Evolutionary conservation across 2,888 invertebrate species (phyloP), one percentile per base, ranked within the genome.

Genomic region (Spodoptera picta): DNA sequence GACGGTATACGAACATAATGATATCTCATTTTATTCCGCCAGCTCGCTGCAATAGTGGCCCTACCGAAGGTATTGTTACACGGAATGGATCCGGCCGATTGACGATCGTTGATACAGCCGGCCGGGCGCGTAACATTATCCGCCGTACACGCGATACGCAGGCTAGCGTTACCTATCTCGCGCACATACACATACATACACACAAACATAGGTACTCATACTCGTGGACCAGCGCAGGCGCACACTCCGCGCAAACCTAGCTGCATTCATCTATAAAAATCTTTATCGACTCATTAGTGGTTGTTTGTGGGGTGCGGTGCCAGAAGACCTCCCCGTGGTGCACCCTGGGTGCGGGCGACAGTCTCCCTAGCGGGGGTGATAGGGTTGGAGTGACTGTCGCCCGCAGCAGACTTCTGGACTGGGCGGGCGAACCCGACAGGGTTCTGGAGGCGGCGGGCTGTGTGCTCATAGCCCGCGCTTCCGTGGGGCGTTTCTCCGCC

Each of bases 101-200:
- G 94, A 90, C 91, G 90, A 92, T 86, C 94, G 93, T 93, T 94
- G 94, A 94, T 94, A 92, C 93, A 92, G 92, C 85, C 92, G 90
- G 91, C 86, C 92, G 92, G 83, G 85, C 92, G 90, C 89, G 94
- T 93, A 94, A 94, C 85, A 84, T 87, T 91, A 94, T 90, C 85
- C 91, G 71, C 43, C 73, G 91, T 86, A 91, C 92, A 92, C 91
- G 92, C 90, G 93, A 94, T 93, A 92, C 92, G 86, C 87, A 77
- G 89, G 91, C 89, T 94, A 89, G 90, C 91, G 88, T 93, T 93
- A 92, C 94, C 91, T 92, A 93, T 92, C 93, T 77, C 66, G 67
- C 50, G 63, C 67, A 77, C 65, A 69, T 73, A 73, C 70, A 49
- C 56, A 87, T 73, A 65, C 64, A 60, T 64, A 66, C 75, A 70